Evolutionary conservation across 1,140 invertebrate genomes (phyloP), one percentile per base, ranked within the genome.

Genomic region (Cotesia glomerata): DNA sequence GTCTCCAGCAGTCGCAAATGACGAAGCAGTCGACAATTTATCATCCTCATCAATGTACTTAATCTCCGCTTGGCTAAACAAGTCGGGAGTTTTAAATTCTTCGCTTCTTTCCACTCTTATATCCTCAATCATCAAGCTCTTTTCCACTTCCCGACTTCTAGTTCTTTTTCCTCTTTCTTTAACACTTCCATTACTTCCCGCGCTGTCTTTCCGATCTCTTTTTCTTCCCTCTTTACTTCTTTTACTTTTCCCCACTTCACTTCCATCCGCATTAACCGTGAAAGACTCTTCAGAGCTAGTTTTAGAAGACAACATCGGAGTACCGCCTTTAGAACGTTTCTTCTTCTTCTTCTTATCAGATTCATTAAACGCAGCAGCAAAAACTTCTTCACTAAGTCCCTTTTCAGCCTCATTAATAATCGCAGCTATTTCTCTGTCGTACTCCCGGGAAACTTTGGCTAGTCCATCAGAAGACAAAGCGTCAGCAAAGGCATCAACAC

Each of bases 401-500:
- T 9, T 64, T 64, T 64, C 62, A 45, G 39, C n/a, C 4, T 26
- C 59, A 39, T 14, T 52, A 16, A 14, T 72, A 52, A n/a, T 74
- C 65, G 2, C 69, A 34, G 32, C 39, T 52, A 14, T 62, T 36
- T 69, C 61, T 72, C 13, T 73, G 13, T 64, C 34, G 63, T 36
- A 49, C 9, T 69, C 35, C 62, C 56, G 34, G 36, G 58, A 45
- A 63, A 64, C 26, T 52, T 67, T 36, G 51, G 52, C 18, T 51
- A 74, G 52, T 18, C 75, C 69, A 3, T 77, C 74, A 0, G 81
- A 84, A 0, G 83, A 84, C 52, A 85, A 39, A 5, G 85, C 85
- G 67, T 86, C 85, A 0, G 81, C 78, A 69, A 84, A 87, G 9
- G 81, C 80, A 70, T 87, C 86, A 16, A 64, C 70, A 69, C 83